Base-by-base conservation (phyloP, 2,113 vertebrate species). In the Psettodes erumei region DNA sequence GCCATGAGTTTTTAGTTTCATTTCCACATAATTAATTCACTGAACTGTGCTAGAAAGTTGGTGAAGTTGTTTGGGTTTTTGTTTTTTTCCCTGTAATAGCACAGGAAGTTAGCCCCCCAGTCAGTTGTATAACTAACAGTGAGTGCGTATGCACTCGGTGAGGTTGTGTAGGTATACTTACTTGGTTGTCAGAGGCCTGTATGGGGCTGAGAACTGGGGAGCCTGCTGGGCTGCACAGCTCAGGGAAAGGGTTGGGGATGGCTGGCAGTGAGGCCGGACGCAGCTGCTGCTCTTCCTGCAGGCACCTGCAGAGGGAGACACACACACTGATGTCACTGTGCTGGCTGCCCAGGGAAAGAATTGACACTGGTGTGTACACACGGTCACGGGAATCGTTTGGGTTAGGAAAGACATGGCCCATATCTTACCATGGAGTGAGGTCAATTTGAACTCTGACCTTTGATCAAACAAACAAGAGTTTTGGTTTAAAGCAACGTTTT, bases 181-280 rank as follows among this genome's bases (percentile, higher is more conserved):
- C 98, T 84, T 96, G 95, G 86, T 95, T 96, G 45, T 91, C 91
- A 2, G 90, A 78, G 47, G 92, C 90, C 88, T 96, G 96, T 81
- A 87, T 92, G 69, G 96, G 91, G 69, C 94, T 89, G 84, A 96
- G 94, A n/a, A 94, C 87, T 11, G 97, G 96, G 48, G 97, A 96
- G 75, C 95, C 96, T 19, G 94, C 89, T 0, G 95, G 94, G 43
- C 96, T 96, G 81, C 96, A 96, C 42, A 99, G 96, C 88, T 99
- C 98, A 10, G 97, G 98, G 81, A 99, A 99, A 3, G 98, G 98
- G 84, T 99, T 99, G 53, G 96, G 96, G 81, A 99, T 98, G 77
- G 97, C 96, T 0, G 97, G 98, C 90, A 99, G 90, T 11, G 98
- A 99, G 0, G 96, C 97, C 0, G 97, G 97, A 80, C 95, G 94